These are phyloP conservation scores for Argyra leucocephala DNA, from an alignment of 2,888 invertebrate species.

Conservation along the genomic window DNA sequence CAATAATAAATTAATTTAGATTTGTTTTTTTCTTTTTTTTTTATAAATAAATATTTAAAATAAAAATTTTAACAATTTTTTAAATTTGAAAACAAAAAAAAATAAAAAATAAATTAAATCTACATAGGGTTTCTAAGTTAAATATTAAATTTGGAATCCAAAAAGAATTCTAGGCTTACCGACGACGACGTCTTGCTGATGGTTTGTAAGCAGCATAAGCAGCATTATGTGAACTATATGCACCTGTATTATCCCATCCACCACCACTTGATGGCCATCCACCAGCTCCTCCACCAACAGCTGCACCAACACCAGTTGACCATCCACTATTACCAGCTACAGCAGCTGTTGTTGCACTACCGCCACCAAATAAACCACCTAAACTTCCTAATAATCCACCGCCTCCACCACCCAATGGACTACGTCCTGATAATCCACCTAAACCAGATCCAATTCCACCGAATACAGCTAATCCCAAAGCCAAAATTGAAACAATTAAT, in stretches of 20 bases:
- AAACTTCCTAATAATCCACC: slow-evolving; percentile 29
- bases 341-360: slow-evolving; percentile 32
- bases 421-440: slow-evolving; percentile 30
- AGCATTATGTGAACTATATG: slow-evolving; percentile 47
- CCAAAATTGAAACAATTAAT: slow-evolving; percentile 50
- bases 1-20: neutral
- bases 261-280: slow-evolving; percentile 28
- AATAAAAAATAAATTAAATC: slow-evolving; percentile 13
- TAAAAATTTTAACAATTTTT: slow-evolving; percentile 11
- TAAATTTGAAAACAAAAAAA: slow-evolving; percentile 15
- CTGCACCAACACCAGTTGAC: slow-evolving; percentile 32
- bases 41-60: too few relatives aligned
- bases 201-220: slow-evolving; percentile 47
- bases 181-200: slow-evolving; percentile 25
- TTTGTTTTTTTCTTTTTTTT: neutral
- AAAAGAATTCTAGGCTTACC: slow-evolving; percentile 29
- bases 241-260: slow-evolving; percentile 44
- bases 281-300: slow-evolving; percentile 24
- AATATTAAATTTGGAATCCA: neutral
- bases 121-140: slow-evolving; percentile 7
- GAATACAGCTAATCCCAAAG: slow-evolving; percentile 51
- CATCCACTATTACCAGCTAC: slow-evolving; percentile 33
- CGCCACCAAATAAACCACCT: slow-evolving; percentile 30
- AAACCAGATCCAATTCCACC: slow-evolving; percentile 37
- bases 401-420: slow-evolving; percentile 30